phyloP scores from a whole-genome alignment of 2,888 invertebrate genomes.

The Trachelus stipa region DNA sequence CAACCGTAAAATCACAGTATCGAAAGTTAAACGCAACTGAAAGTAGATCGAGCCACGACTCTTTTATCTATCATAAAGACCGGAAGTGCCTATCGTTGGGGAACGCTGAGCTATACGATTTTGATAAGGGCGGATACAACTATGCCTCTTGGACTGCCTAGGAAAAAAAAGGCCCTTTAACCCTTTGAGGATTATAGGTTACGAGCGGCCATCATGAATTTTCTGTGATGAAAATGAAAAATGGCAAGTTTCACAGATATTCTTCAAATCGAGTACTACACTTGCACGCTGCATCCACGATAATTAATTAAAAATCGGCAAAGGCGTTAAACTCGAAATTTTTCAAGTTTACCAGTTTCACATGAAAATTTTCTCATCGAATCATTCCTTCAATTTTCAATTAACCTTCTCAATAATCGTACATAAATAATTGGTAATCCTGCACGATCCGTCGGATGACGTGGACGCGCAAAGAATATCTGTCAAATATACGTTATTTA shows the following conservation, averaged over 20 bases:
- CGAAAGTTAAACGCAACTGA: background rate
- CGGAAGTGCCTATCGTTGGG: background rate
- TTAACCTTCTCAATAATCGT: background rate
- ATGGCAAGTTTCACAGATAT: background rate
- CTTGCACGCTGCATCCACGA: no score
- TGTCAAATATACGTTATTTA: background rate
- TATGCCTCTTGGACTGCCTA: background rate
- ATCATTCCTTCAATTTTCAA: background rate
- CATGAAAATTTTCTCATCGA: background rate
- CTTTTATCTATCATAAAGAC: background rate
- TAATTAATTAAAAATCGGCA: background rate
- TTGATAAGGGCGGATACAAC: background rate
- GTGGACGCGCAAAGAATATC: background rate
- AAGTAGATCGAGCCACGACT: background rate
- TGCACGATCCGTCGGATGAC: background rate
- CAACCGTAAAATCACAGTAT: background rate
- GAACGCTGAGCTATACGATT: background rate
- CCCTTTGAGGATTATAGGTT: background rate
- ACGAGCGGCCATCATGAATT: background rate
- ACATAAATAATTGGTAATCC: background rate
- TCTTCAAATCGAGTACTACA: background rate
- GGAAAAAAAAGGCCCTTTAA: background rate
- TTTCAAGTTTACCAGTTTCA: background rate
- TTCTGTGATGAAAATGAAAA: background rate
- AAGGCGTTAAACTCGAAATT: background rate